Base-by-base conservation (phyloP, 2,113 vertebrate species). In the Brachyistius frenatus region DNA sequence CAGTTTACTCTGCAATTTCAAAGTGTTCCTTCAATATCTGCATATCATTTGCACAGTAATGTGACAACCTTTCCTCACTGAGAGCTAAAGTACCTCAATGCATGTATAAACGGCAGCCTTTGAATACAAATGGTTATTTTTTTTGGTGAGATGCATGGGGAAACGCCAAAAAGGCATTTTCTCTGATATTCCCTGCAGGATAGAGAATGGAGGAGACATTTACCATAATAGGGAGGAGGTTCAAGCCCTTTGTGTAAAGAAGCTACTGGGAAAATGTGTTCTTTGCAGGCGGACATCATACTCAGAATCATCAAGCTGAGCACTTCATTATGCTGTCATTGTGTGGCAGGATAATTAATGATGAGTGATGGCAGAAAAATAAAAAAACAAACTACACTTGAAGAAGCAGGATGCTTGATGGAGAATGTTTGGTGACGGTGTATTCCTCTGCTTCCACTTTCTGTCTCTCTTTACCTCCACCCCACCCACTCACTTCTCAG, bases 21-120 rank as follows among this genome's bases (percentile, higher is more conserved):
- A 81, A 91, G 78, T 86, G 78, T 89, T 89, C 72, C 76, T 84
- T 86, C 73, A 89, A 89, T 78, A 89, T 82, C 79, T 56, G 88
- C 90, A 92, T 92, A 80, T 81, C 80, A 92, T 94, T 94, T 92
- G 92, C 92, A 93, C 91, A 92, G 70, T 88, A 91, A 93, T 91
- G 85, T 88, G 89, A 93, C 93, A 91, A 89, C 84, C 85, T 88
- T 88, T 91, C 80, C 69, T 85, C 74, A 47, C 57, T 69, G 63
- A 80, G 71, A 84, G 83, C 85, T 73, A 90, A 93, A 87, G 80
- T 80, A 80, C 80, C 86, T 80, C 90, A 93, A 93, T 92, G 83
- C 79, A 92, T 88, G 77, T 75, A 65, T 83, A 85, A 87, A 82
- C 66, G 23, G 23, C 73, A 78, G 68, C 73, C 62, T 78, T 80